Evolutionary conservation across 2,113 vertebrate species (phyloP).

Genomic region (Syrrhaptes paradoxus): DNA sequence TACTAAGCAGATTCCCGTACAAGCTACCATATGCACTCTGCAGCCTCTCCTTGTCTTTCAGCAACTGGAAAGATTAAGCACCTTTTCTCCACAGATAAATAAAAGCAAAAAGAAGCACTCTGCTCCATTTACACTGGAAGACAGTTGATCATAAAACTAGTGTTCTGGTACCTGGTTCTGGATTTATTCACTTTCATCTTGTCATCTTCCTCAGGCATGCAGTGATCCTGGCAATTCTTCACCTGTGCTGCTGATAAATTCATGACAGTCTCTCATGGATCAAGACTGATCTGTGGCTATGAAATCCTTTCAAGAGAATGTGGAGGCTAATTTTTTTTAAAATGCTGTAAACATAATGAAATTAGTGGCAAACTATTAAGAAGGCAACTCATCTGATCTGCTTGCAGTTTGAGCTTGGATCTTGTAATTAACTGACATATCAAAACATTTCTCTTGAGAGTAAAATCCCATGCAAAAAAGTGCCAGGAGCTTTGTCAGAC

Average conservation of each 20-base stretch:
- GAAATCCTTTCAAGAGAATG: background rate
- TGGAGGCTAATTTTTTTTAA: background rate
- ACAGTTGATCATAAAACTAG: conserved; percentile 39
- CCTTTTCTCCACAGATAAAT: conserved; percentile 28
- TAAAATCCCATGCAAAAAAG: background rate
- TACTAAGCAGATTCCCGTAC: background rate
- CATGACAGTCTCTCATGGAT: background rate
- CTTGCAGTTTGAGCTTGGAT: background rate
- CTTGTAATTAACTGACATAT: background rate
- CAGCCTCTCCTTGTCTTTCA: conserved; percentile 24
- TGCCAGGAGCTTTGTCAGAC: background rate
- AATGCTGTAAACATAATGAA: background rate
- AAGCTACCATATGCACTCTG: background rate
- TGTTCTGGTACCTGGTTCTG: conserved; percentile 41
- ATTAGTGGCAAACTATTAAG: background rate
- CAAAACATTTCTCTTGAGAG: background rate
- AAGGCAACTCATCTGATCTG: background rate
- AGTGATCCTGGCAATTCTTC: background rate
- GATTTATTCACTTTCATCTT: conserved; percentile 47
- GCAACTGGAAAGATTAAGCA: conserved; percentile 33
- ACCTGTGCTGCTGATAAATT: background rate
- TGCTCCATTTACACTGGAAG: conserved; percentile 15
- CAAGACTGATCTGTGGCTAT: background rate
- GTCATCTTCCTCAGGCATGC: background rate
- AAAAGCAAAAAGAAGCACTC: background rate